Base-by-base conservation (phyloP, 1,140 invertebrate species). In the Varroa destructor region DNA sequence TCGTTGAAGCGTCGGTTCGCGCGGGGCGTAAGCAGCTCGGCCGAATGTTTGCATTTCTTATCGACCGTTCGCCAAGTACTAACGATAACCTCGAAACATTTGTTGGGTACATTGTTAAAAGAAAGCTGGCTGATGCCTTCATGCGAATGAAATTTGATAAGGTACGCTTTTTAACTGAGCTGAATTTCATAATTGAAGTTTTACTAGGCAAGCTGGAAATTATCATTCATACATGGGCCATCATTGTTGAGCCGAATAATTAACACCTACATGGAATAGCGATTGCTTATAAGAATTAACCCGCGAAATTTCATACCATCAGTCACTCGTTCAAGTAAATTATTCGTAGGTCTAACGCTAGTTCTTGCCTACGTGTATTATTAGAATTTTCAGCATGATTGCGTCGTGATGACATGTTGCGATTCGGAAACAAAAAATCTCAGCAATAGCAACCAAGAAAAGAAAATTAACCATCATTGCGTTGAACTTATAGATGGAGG, bases 91-190 rank as follows among this genome's bases (percentile, higher is more conserved):
- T 67, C 12, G 61, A 67, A 37, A 46, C 40, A 14, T 67, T 43
- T 46, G 61, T 40, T 4, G 14, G 14, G 12, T 67, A 67, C 36
- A 67, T 40, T 8, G 40, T 67, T 12, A 67, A 37, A 8, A 40
- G 61, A 37, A n/a, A 40, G 40, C 40, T 67, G 2, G 46, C 46
- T 37, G 61, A 67, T 8, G 46, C 61, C 3, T 67, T 67, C 61
- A 67, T 67, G 61, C 61, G 61, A 37, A 67, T 67, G 61, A 67
- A 37, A 37, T 37, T 67, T n/a, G 61, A 67, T 37, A 67, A 67
- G 61, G 61, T 67, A 14, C 14, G 61, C 36, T 58, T 42, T 36
- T 42, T 36, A 42, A 42, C 57, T 36, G 4, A 58, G 4, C 3
- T 42, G 40, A 5, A 3, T 58, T 36, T 58, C n/a, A 5, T 58